Evolutionary conservation across 2,113 vertebrate species (phyloP).

Genomic region (Lutjanus erythropterus): DNA sequence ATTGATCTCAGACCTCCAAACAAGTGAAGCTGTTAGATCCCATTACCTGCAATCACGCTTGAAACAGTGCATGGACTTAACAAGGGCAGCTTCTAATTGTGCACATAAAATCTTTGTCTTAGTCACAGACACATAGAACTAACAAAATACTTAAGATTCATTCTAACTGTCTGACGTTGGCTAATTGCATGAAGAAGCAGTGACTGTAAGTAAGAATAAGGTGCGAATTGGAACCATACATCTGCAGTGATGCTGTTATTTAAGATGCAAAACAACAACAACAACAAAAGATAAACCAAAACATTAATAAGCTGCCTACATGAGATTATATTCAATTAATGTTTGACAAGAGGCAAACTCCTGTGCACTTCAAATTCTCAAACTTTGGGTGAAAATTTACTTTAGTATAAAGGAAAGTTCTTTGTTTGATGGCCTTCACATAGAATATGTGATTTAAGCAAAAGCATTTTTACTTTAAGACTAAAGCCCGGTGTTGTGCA

Average conservation of each 20-base stretch:
- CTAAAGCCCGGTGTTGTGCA: not conserved
- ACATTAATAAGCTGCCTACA: not conserved
- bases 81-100: not conserved
- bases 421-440: not conserved
- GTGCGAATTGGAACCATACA: not conserved
- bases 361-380: not conserved
- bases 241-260: not conserved
- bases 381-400: not conserved
- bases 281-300: not conserved
- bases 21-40: not conserved
- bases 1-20: too few species aligned
- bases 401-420: not conserved
- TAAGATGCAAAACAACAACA: not conserved
- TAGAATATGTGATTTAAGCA: not conserved
- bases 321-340: not conserved
- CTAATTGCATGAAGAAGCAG: not conserved
- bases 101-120: not conserved
- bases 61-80: not conserved
- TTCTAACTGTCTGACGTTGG: not conserved
- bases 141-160: not conserved
- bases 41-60: not conserved
- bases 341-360: not conserved
- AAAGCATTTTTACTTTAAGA: not conserved
- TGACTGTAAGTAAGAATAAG: not conserved
- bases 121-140: not conserved